Evolutionary conservation across 1,140 invertebrate species (phyloP).

Genomic region (Drosophila repletoides): DNA sequence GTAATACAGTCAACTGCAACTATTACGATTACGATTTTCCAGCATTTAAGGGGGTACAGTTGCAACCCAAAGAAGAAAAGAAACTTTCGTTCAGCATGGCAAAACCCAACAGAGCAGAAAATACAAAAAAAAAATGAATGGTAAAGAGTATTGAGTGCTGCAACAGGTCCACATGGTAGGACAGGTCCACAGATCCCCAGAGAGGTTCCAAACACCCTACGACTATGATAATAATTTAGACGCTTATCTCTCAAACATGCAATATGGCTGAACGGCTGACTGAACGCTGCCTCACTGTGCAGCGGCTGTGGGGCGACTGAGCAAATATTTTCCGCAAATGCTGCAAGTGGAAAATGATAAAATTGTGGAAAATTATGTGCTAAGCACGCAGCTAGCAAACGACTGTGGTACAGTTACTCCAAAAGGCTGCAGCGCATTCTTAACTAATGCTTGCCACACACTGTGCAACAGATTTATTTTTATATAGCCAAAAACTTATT

Average conservation of each 20-base stretch:
- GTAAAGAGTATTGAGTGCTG: conserved; percentile 9
- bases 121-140: conserved; percentile 52
- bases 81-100: conserved; percentile 44
- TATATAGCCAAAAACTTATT: too few species aligned
- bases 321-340: conserved; percentile 61
- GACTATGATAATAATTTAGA: conserved; percentile 75
- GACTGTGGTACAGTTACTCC: conserved; percentile 60
- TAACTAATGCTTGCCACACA: conserved; percentile 15
- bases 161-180: conserved; percentile 28
- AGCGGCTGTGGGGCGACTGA: background rate
- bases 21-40: conserved; percentile 45
- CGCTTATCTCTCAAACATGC: conserved; percentile 71
- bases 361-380: conserved; percentile 66
- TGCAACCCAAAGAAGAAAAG: conserved; percentile 16
- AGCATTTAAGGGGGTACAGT: conserved; percentile 42
- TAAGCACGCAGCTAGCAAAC: conserved; percentile 57
- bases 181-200: conserved; percentile 9
- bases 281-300: conserved; percentile 9
- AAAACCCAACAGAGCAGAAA: conserved; percentile 70
- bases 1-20: conserved; percentile 21
- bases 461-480: conserved; percentile 11
- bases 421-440: conserved; percentile 55
- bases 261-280: conserved; percentile 58
- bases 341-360: conserved; percentile 63
- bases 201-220: background rate